Base-by-base conservation (phyloP, 2,888 invertebrate species). In the Eumerus sabulonum region DNA sequence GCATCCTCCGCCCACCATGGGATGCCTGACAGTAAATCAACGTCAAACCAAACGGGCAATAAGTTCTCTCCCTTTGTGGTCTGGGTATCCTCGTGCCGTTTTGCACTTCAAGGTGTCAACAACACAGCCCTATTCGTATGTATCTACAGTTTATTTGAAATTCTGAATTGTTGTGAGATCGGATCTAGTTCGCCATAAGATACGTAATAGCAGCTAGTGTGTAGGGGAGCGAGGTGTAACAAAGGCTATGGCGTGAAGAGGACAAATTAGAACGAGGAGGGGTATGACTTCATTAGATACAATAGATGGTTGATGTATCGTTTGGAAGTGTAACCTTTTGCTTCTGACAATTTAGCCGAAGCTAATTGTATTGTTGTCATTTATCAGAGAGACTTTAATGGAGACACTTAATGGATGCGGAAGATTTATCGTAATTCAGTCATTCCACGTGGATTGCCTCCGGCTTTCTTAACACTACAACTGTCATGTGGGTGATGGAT, bases 351-450 rank as follows among this genome's bases (percentile, higher is more conserved):
- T 72, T 60, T 53, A 44, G 16, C 40, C 35, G 36, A 14, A 13
- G 44, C 66, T 72, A 76, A 71, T 76, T 71, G 76, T 60, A 66
- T 66, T 76, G 60, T 44, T 56, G 72, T 66, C 72, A 56, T 76
- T 60, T 66, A 72, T 76, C 76, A 76, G 45, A 54, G 59, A 44
- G 48, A 76, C 53, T 71, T 54, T 54, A 64, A 36, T 50, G 66
- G 48, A 51, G 47, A 51, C 14, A 18, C 48, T 76, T 63, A 70
- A 53, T 70, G 57, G 51, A 45, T 51, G 14, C 18, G 47, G 44
- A 67, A 50, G 44, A 74, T 68, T 54, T 54, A 36, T 19, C 16
- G 40, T 47, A 67, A 48, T 7, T 60, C 42, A n/a, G 56, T 67
- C 53, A 35, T 27, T 27, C 27, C 27, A 4, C 27, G 2, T 27